Percentiles rank a stretch among this genome's conserved stretches.
These are phyloP conservation scores for Harpalus rubripes DNA, from an alignment of 2,888 invertebrate genomes.

Conservation along the genomic window DNA sequence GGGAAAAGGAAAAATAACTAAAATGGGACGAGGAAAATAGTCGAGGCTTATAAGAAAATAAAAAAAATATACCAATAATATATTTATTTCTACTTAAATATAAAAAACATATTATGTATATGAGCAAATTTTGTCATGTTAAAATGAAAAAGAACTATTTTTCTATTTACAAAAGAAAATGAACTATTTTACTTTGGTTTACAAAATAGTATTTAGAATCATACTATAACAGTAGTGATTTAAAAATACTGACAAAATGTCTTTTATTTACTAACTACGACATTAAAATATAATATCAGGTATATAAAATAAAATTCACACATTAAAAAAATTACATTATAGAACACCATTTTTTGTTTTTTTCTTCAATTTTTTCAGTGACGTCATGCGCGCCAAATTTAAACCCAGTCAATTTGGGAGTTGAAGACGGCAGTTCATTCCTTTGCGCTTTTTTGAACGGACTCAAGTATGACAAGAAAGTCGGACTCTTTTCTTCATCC, in stretches of 20 bases:
- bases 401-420: constrained; percentile 74
- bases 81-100: constrained; percentile 19
- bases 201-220: background rate
- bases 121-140: background rate
- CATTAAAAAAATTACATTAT: constrained; percentile 72
- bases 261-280: no score
- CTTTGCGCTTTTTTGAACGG: constrained; percentile 72
- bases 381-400: constrained; percentile 70
- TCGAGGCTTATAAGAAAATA: background rate
- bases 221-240: background rate
- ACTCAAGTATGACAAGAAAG: constrained; percentile 71
- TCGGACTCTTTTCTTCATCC: constrained; percentile 66
- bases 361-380: constrained; percentile 63
- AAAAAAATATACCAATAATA: constrained; percentile 3
- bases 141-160: background rate
- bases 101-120: constrained; percentile 6
- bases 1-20: no score
- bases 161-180: background rate
- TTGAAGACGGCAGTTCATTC: constrained; percentile 71
- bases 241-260: background rate
- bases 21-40: no score
- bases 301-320: constrained; percentile 3
- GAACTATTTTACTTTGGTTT: background rate
- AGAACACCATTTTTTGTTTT: constrained; percentile 74
- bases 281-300: background rate